Conservation (phyloP, 2,113 vertebrate genomes). For the Sander lucioperca region DNA sequence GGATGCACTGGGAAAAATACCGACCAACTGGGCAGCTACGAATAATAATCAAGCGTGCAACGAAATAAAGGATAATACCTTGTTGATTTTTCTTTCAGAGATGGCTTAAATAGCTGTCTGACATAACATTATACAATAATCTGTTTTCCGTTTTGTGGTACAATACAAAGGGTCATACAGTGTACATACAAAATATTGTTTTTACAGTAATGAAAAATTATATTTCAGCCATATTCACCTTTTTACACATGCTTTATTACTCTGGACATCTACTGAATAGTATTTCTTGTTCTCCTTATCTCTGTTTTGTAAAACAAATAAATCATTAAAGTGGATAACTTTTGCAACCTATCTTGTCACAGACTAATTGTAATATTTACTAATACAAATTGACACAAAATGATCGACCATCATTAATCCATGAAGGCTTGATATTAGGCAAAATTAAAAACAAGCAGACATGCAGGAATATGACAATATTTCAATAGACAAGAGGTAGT, state of each 20-base stretch:
- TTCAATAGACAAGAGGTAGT: neutral
- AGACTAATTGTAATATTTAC: too few relatives aligned
- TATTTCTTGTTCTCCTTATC: neutral
- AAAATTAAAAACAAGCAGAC: too few relatives aligned
- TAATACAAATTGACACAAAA: too few relatives aligned
- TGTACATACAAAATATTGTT: neutral
- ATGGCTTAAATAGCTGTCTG: neutral
- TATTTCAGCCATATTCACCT: neutral
- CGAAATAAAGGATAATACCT: conserved; percentile 29
- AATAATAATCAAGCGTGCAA: neutral
- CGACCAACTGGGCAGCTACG: neutral
- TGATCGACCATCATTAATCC: neutral
- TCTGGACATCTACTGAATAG: neutral
- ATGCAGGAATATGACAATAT: conserved; percentile 11
- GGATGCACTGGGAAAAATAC: neutral
- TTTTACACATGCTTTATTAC: neutral
- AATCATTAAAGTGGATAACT: too few relatives aligned
- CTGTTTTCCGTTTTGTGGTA: neutral
- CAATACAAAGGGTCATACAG: neutral
- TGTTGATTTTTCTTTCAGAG: neutral
- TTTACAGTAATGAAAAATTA: neutral
- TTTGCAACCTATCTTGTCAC: too few relatives aligned
- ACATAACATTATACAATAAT: neutral
- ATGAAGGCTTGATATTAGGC: neutral
- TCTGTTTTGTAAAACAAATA: neutral